Conservation (phyloP, 2,888 invertebrate genomes). For the Tenthredo mesomela region DNA sequence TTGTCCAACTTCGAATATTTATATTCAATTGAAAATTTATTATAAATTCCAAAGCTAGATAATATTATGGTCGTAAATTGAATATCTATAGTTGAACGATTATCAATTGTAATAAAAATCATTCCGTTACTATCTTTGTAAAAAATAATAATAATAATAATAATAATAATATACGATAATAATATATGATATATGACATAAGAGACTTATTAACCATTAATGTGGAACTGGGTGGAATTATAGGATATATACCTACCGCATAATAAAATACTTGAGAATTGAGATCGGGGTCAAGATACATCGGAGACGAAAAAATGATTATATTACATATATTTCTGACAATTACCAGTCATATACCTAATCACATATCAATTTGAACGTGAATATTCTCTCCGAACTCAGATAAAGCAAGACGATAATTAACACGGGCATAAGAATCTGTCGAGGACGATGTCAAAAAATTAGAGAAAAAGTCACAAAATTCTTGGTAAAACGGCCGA, state of each 20-base stretch:
- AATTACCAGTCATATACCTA: not conserved
- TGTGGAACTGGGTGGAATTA: not conserved
- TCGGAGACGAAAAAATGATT: not conserved
- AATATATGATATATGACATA: not conserved
- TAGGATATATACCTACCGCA: not conserved
- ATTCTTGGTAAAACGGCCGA: not conserved
- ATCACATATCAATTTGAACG: conserved; percentile 7
- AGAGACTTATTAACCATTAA: not conserved
- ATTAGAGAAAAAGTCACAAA: not conserved
- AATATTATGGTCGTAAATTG: not conserved
- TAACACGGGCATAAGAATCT: not conserved
- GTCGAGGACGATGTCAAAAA: not conserved
- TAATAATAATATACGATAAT: not conserved
- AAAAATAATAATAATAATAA: not conserved
- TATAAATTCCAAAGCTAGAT: conserved; percentile 2
- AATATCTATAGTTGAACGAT: not conserved
- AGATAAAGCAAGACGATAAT: not conserved
- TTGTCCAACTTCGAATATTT: conserved; percentile 18
- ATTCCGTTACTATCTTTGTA: conserved; percentile 33
- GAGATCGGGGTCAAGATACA: not conserved
- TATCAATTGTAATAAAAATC: conserved; percentile 23
- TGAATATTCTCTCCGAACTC: not conserved
- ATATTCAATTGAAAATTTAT: conserved; percentile 22
- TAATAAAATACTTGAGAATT: conserved; percentile 12
- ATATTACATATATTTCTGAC: not conserved